Percentiles rank a stretch among this genome's conserved stretches.
Evolutionary conservation across 2,888 invertebrate genomes (phyloP).

Genomic region (Holacanthella duospinosa): DNA sequence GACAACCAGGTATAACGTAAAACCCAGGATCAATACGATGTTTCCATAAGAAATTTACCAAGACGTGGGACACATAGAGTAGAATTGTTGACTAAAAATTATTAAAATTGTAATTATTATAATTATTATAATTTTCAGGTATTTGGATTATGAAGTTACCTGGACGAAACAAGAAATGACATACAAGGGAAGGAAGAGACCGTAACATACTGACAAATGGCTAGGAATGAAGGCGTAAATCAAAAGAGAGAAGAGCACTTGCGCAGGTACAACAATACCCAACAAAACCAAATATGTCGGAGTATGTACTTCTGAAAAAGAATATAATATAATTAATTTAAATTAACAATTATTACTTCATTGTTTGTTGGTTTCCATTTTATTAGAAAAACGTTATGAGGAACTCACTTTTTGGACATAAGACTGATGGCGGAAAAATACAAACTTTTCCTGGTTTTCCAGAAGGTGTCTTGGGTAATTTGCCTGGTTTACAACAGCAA

Average conservation of each 20-base stretch:
- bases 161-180: neutral
- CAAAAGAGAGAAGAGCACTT: neutral
- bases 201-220: neutral
- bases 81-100: neutral
- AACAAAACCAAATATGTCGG: neutral
- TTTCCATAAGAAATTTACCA: neutral
- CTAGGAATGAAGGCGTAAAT: neutral
- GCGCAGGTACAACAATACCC: neutral
- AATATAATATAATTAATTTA: neutral
- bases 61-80: neutral
- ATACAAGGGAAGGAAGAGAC: neutral
- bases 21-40: neutral
- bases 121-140: neutral
- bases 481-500: neutral
- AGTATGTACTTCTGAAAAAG: neutral
- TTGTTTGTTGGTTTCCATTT: too few species aligned
- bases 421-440: neutral
- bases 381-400: too few species aligned
- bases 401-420: neutral
- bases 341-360: too few species aligned
- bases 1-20: neutral
- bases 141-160: neutral
- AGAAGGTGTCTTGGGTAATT: neutral
- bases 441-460: neutral
- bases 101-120: neutral